Percentiles rank a stretch among this genome's conserved stretches.
These are phyloP conservation scores for Catharus minimus DNA, from an alignment of 2,113 vertebrate species.

Conservation along the genomic window DNA sequence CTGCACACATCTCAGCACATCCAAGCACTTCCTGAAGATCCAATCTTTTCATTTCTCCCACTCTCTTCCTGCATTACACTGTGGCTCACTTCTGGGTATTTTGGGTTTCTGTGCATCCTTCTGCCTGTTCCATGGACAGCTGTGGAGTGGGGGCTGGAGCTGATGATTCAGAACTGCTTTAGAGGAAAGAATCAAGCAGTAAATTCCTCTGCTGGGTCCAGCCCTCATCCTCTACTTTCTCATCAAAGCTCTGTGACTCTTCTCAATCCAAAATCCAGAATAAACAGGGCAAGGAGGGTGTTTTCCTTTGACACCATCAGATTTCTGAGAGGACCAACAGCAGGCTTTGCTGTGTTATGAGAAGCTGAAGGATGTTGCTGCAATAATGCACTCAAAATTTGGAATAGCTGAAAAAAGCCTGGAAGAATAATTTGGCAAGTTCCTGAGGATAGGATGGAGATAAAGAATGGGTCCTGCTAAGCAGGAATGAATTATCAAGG, in stretches of 20 bases:
- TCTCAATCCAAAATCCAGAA: background rate
- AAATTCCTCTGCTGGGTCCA: background rate
- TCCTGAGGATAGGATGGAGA: background rate
- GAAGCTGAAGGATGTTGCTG: background rate
- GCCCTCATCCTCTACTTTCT: background rate
- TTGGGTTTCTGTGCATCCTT: background rate
- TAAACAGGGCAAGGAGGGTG: background rate
- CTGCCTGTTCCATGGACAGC: background rate
- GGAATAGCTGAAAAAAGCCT: background rate
- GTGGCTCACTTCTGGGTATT: background rate
- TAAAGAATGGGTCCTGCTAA: slow-evolving; percentile 25
- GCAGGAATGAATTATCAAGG: slow-evolving; percentile 28
- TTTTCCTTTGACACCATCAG: background rate
- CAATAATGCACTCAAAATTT: background rate
- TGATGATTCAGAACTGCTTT: background rate
- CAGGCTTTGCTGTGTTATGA: background rate
- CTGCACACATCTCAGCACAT: background rate
- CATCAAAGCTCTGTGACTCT: background rate
- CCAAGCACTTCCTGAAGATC: background rate
- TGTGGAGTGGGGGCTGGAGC: background rate
- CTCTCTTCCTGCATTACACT: background rate
- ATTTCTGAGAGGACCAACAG: background rate
- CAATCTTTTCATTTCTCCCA: background rate
- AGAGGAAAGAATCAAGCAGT: background rate
- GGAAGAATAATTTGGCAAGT: slow-evolving; percentile 20